Evolutionary conservation across 1,140 invertebrate species (phyloP).

Genomic region (Drosophila rhopaloa): DNA sequence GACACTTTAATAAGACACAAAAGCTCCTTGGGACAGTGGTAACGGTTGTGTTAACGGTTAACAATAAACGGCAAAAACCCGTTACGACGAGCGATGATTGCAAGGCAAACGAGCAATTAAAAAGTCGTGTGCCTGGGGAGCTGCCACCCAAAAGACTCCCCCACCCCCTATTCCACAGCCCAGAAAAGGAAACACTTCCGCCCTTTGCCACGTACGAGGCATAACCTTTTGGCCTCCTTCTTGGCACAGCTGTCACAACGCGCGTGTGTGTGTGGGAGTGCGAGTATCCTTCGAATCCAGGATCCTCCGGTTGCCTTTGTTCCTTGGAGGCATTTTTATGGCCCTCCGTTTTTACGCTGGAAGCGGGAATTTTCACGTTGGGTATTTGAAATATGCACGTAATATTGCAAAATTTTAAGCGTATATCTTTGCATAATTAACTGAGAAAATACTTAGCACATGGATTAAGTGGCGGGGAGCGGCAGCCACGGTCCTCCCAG

Average conservation of each 20-base stretch:
- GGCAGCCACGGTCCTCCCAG: constrained; percentile 19
- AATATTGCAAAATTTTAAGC: constrained; percentile 84
- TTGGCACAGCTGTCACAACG: constrained; percentile 20
- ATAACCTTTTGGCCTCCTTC: constrained; percentile 44
- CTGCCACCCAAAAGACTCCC: background rate
- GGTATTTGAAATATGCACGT: constrained; percentile 82
- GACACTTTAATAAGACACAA: constrained; percentile 52
- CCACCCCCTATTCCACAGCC: constrained; percentile 14
- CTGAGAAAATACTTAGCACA: constrained; percentile 80
- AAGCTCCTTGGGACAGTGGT: constrained; percentile 32
- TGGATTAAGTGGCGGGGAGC: constrained; percentile 4
- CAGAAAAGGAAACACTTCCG: constrained; percentile 7
- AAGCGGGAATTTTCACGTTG: constrained; percentile 53
- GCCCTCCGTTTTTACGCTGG: constrained; percentile 53
- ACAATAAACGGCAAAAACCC: constrained; percentile 74
- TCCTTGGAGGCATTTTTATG: constrained; percentile 77
- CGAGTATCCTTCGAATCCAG: constrained; percentile 18
- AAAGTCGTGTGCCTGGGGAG: constrained; percentile 59
- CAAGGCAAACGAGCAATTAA: constrained; percentile 80
- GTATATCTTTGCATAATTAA: constrained; percentile 83
- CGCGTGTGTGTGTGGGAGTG: constrained; percentile 2
- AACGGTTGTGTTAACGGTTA: constrained; percentile 37
- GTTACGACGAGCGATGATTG: constrained; percentile 77
- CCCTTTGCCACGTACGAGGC: constrained; percentile 52
- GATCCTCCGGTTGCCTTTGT: constrained; percentile 31